Base-by-base conservation (phyloP, 2,888 invertebrate species). In the Tuberolachnus salignus region DNA sequence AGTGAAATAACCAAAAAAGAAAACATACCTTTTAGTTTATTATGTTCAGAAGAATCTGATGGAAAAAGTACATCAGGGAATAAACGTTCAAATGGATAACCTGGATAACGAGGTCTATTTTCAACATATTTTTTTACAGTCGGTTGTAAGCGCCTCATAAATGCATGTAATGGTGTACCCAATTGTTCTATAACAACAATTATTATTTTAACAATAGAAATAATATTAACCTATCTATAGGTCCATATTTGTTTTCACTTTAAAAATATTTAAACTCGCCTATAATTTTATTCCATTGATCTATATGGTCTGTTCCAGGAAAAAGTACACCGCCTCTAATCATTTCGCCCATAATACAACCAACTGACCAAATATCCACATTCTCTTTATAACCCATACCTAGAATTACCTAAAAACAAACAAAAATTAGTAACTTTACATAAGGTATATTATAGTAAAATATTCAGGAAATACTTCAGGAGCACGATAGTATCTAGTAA, bases 251-350 rank as follows among this genome's bases (percentile, higher is more conserved):
- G 93, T 61, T 59, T n/a, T 19, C 3, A 1, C 16, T 21, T 10
- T 46, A 4, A 80, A 61, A 53, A 53, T 73, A 73, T 64, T 49
- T 61, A n/a, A 53, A 83, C 86, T 86, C 84, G 93, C 94, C 94
- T 83, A 98, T 98, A 84, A 98, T 98, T 89, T 98, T 98, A 87
- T 97, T 98, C 98, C 98, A 98, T 87, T 98, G 98, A 89, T 98
- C 98, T 88, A 93, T 94, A 96, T 97, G 98, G 89, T 98, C 98
- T 81, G 95, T 93, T 83, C 98, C 98, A 46, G 98, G 98, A 86
- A 98, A 98, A 71, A 98, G 88, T 19, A 97, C 96, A 83, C 94
- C 90, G 75, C 97, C 92, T 0, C 97, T 98, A 82, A 98, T 88
- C 83, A 98, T 88, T 86, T 98, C 98, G 16, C 98, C 98, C 95